Evolutionary conservation across 1,140 invertebrate species (phyloP), one percentile per base, ranked within the genome.

Genomic region (Parapsyche elsis): DNA sequence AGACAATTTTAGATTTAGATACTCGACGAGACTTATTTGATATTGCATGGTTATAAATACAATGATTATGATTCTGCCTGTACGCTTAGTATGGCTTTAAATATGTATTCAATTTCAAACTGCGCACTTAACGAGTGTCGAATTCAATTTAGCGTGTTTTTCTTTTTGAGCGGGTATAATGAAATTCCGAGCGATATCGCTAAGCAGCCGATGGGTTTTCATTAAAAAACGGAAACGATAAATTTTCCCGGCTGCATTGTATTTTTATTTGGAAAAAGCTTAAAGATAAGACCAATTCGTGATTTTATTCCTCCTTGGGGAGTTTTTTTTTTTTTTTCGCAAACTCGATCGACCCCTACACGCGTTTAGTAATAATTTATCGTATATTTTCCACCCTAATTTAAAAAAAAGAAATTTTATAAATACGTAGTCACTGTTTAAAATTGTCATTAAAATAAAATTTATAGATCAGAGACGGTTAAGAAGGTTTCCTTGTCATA

Each of bases 211-310:
- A 19, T 19, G 24, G 49, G 16, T 53, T 76, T 83, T 83, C 46
- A 81, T 83, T 81, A 81, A 79, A 83, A 79, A 81, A 49, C 79
- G 81, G 81, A 83, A 83, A 53, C 76, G 38, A 83, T 83, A 83
- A 79, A 81, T 83, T 77, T 80, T 57, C 38, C 53, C 61, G 26
- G 45, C 53, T 44, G 79, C 74, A 79, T 81, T 80, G 81, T 82
- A 79, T 78, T 74, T 46, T 75, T 71, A 46, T 82, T 80, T 23
- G 19, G 24, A 76, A 77, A 67, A 67, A 76, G 61, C 71, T 70
- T 74, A 14, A 45, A 80, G 81, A 81, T 83, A 83, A 83, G 79
- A 64, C 75, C 79, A 81, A 80, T 81, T 83, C 76, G 76, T 78
- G 80, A 76, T 70, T 83, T 83, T 81, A 83, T 80, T 71, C 45